These are phyloP conservation scores for Pentalonia nigronervosa DNA, from an alignment of 1,140 invertebrate species.

Conservation along the genomic window DNA sequence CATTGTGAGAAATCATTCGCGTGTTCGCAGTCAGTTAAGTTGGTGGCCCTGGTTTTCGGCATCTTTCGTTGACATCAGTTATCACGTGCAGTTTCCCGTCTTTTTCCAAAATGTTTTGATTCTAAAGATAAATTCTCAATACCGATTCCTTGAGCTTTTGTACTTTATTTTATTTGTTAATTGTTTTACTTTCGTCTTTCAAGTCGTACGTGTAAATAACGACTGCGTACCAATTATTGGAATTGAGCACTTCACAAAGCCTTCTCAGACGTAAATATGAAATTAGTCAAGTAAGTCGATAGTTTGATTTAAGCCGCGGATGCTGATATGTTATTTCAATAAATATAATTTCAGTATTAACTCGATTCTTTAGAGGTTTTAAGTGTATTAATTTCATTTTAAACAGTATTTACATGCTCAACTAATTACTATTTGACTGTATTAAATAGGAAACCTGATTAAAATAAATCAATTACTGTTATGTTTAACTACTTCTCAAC, in stretches of 20 bases:
- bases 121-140: not conserved
- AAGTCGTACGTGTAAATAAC: not conserved
- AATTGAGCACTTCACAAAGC: not conserved
- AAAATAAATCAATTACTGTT: not conserved
- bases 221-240: not conserved
- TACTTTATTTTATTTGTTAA: not conserved
- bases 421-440: not conserved
- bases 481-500: not conserved
- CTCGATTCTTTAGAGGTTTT: not conserved
- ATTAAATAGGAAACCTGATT: not conserved
- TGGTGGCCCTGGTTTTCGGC: not conserved
- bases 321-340: not conserved
- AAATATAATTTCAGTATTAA: no score
- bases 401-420: not conserved
- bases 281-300: conserved; percentile 41
- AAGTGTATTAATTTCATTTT: not conserved
- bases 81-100: conserved; percentile 1
- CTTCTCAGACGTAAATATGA: not conserved
- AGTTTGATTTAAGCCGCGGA: not conserved
- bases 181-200: not conserved
- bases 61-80: not conserved
- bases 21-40: not conserved
- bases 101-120: conserved; percentile 27
- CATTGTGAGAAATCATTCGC: no score
- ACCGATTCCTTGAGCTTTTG: not conserved